Conservation (phyloP, 2,888 invertebrate genomes). For the Seira musarum region DNA sequence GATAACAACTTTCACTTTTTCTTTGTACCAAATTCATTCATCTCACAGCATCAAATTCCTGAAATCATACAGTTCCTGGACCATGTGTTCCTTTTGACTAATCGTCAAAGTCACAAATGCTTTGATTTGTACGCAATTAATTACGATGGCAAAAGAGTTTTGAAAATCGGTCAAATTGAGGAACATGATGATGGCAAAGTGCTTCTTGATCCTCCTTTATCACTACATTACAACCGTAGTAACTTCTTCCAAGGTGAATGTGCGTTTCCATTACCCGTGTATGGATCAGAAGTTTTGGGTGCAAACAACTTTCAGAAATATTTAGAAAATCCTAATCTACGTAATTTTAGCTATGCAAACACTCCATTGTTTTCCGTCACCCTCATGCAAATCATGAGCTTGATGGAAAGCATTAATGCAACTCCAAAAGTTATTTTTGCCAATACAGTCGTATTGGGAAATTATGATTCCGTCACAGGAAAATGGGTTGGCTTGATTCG, state of each 20-base stretch:
- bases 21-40: too few species aligned
- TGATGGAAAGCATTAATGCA: neutral
- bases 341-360: neutral
- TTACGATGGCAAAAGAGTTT: neutral
- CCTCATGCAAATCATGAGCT: neutral
- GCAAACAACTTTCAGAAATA: neutral
- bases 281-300: neutral
- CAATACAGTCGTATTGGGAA: neutral
- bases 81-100: too few species aligned
- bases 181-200: neutral
- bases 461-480: neutral
- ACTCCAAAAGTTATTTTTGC: neutral
- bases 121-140: too few species aligned
- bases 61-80: too few species aligned
- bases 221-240: neutral
- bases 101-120: too few species aligned
- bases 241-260: neutral
- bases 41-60: too few species aligned
- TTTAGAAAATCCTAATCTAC: neutral
- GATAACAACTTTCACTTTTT: conserved; percentile 8
- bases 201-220: neutral
- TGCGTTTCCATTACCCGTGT: neutral
- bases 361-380: neutral
- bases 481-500: neutral
- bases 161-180: neutral